These are phyloP conservation scores for Caenorhabditis sp. DNA, from an alignment of 2,888 invertebrate species.

Conservation along the genomic window DNA sequence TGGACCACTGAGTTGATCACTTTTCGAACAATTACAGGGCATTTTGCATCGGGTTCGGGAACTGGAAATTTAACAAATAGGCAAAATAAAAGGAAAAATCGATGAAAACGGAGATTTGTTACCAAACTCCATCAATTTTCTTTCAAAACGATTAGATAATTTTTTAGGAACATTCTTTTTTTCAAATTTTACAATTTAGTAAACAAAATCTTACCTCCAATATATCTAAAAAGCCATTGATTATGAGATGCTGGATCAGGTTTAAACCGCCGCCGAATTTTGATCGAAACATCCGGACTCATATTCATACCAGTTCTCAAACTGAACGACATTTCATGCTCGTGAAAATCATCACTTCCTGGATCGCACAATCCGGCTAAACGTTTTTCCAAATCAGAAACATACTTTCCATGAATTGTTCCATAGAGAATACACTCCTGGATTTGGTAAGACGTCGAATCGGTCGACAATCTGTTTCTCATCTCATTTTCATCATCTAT, in stretches of 20 bases:
- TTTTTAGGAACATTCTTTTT: too few relatives aligned
- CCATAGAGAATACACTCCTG: conserved; percentile 55
- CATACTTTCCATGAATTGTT: conserved; percentile 18
- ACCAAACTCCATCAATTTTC: too few relatives aligned
- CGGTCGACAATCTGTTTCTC: conserved; percentile 13
- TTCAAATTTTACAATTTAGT: conserved; percentile 2
- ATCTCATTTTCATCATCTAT: conserved; percentile 25
- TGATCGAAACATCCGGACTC: conserved; percentile 49
- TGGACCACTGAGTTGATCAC: conserved; percentile 50
- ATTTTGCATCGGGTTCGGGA: conserved; percentile 55
- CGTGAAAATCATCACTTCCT: conserved; percentile 49
- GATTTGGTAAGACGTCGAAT: conserved; percentile 43
- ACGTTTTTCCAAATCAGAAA: conserved; percentile 48
- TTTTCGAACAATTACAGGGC: conserved; percentile 56
- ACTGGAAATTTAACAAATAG: conserved; percentile 22
- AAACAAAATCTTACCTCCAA: conserved; percentile 36
- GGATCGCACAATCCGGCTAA: conserved; percentile 55
- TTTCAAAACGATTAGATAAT: too few relatives aligned
- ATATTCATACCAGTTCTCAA: conserved; percentile 29
- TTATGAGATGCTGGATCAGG: conserved; percentile 31
- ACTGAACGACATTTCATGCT: conserved; percentile 58
- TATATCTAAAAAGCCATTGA: conserved; percentile 51
- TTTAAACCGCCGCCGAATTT: conserved; percentile 51
- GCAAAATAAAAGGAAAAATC: too few relatives aligned
- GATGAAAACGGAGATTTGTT: too few relatives aligned